Evolutionary conservation across 2,888 invertebrate species (phyloP).

Genomic region (Chydorus sphaericus): DNA sequence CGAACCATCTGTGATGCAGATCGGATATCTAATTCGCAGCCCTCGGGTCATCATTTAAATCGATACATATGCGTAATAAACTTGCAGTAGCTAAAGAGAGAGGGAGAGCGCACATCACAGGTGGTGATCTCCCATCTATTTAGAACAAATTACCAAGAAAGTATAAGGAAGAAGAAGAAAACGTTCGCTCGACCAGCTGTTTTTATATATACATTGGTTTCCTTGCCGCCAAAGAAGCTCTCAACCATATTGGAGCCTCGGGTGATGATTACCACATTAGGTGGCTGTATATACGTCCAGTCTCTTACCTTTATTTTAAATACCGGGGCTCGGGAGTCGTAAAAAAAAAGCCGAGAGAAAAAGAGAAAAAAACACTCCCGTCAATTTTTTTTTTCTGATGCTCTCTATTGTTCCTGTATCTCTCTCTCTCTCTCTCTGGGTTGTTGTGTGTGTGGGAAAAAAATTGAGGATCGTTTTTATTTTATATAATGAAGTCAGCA

Average conservation of each 20-base stretch:
- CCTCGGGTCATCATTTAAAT: no score
- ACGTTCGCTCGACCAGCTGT: neutral
- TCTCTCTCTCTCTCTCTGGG: neutral
- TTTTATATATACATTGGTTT: neutral
- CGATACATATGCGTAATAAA: no score
- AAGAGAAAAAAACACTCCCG: neutral
- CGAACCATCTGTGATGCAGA: no score
- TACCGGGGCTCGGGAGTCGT: no score
- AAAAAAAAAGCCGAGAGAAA: neutral
- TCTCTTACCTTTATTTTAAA: no score
- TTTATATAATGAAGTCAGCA: no score
- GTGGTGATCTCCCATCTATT: neutral
- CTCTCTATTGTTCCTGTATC: neutral
- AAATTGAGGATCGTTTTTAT: no score
- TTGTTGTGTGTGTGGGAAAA: no score
- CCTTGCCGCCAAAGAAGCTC: neutral
- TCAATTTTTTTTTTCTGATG: slow-evolving; percentile 3
- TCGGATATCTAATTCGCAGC: no score
- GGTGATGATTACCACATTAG: slow-evolving; percentile 6
- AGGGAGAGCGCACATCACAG: neutral
- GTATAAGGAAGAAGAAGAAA: neutral
- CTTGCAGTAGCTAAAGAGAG: no score
- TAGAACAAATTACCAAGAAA: neutral
- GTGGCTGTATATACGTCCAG: neutral
- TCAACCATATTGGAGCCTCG: neutral